phyloP scores from a whole-genome alignment of 2,797 vertebrate genomes.

The Tragopan temminckii region DNA sequence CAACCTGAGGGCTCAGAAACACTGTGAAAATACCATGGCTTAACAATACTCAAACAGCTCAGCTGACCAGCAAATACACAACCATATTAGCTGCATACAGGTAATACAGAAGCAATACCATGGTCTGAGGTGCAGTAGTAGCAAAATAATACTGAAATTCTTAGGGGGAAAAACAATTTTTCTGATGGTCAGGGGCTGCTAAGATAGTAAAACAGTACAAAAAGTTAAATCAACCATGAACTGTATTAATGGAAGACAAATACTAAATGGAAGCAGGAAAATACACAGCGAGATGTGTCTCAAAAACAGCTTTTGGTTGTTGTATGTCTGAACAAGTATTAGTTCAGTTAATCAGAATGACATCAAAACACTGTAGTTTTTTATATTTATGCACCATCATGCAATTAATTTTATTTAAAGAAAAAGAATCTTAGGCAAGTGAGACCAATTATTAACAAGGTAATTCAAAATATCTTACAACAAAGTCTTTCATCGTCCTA shows the following conservation, averaged over 20 bases:
- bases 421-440: background rate
- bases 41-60: background rate
- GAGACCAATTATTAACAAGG: background rate
- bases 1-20: background rate
- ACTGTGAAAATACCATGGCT: background rate
- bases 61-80: background rate
- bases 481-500: background rate
- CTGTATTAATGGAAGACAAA: background rate
- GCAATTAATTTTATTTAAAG: background rate
- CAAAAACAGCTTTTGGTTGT: background rate
- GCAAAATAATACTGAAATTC: background rate
- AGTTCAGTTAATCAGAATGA: conserved; percentile 6
- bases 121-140: fast-evolving
- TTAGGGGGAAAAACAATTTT: background rate
- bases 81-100: background rate
- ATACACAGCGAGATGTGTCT: background rate
- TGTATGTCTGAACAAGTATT: background rate
- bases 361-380: conserved; percentile 3
- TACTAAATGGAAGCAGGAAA: background rate
- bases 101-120: background rate
- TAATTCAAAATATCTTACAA: background rate
- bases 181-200: background rate
- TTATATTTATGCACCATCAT: background rate
- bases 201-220: background rate
- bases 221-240: background rate